Base-by-base conservation (phyloP, 2,888 invertebrate genomes). In the Calliopum simillimum region DNA sequence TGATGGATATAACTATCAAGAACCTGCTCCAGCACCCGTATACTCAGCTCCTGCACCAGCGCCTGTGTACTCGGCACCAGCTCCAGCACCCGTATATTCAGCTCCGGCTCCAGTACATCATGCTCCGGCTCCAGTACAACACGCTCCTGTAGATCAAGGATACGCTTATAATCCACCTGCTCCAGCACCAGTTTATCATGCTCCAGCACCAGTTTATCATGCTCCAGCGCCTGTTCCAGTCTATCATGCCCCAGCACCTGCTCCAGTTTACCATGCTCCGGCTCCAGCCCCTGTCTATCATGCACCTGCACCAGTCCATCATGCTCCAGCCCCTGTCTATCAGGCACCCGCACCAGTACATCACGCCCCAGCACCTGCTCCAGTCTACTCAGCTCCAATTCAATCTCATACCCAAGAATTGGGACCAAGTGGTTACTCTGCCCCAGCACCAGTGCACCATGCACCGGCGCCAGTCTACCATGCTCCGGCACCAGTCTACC, bases 1-100 rank as follows among this genome's bases (percentile, higher is more conserved):
- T 59, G 16, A 3, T 14, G 72, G 73, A 14, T 76, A 77, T 23
- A 74, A 71, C 25, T 76, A 76, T 70, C 65, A 72, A 16, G 67
- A 63, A 46, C 71, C 73, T 12, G 61, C 66, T 16, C 63, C 65
- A 25, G 23, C 49, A 14, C 47, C 62, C 1, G 14, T 46, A 16
- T 44, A 62, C n/a, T 47, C 47, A 23, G 68, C 68, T 25, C 61
- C 68, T 2, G 68, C 21, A 21, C 33, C 33, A 33, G 8, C n/a
- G n/a, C 65, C 65, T 14, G 46, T n/a, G 2, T 55, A 66, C 44
- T 41, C 47, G 5, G 63, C 63, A 12, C 63, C 63, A 23, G 61
- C 43, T 16, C 41, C 51, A 33, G 51, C 49, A 49, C 46, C 13
- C 5, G 8, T 8, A 6, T 33, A 33, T 8, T 33, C 33, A 33